These are phyloP conservation scores for Lycia hirtaria DNA, from an alignment of 2,888 invertebrate genomes.

Conservation along the genomic window DNA sequence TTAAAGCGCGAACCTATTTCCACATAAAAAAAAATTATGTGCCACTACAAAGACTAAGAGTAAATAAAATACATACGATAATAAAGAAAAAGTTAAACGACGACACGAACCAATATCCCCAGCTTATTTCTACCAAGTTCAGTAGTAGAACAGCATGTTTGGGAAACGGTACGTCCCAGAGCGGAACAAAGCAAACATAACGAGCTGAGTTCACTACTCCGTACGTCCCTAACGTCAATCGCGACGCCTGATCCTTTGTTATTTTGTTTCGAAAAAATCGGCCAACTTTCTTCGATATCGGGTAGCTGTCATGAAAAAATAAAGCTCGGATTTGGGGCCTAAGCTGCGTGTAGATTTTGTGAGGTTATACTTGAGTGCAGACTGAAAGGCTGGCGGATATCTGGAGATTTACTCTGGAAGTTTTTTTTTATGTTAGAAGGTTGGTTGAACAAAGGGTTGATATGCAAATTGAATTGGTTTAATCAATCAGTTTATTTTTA, in stretches of 20 bases:
- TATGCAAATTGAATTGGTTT: too few species aligned
- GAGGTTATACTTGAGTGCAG: conserved; percentile 14
- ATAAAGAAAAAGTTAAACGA: background rate
- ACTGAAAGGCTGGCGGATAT: too few species aligned
- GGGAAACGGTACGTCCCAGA: conserved; percentile 26
- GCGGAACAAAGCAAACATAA: conserved; percentile 39
- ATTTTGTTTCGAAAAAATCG: conserved; percentile 37
- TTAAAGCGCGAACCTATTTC: too few species aligned
- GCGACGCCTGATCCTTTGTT: conserved; percentile 40
- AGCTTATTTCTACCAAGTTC: conserved; percentile 17
- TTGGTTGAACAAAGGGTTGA: too few species aligned
- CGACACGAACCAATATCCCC: background rate
- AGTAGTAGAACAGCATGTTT: conserved; percentile 21
- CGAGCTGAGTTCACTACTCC: conserved; percentile 38
- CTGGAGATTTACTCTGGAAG: too few species aligned
- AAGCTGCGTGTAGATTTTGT: conserved; percentile 26
- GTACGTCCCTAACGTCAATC: conserved; percentile 39
- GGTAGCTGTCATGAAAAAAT: conserved; percentile 39
- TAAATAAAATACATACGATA: background rate
- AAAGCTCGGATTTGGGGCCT: conserved; percentile 29
- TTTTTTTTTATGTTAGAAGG: too few species aligned
- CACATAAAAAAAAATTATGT: too few species aligned
- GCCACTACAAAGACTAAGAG: too few species aligned
- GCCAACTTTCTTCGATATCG: conserved; percentile 36
- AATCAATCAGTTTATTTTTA: too few species aligned